A percentile compares a stretch with the other conserved stretches of the same genome.
Evolutionary conservation across 2,797 vertebrate genomes (phyloP).

Genomic region (Typhlichthys subterraneus): DNA sequence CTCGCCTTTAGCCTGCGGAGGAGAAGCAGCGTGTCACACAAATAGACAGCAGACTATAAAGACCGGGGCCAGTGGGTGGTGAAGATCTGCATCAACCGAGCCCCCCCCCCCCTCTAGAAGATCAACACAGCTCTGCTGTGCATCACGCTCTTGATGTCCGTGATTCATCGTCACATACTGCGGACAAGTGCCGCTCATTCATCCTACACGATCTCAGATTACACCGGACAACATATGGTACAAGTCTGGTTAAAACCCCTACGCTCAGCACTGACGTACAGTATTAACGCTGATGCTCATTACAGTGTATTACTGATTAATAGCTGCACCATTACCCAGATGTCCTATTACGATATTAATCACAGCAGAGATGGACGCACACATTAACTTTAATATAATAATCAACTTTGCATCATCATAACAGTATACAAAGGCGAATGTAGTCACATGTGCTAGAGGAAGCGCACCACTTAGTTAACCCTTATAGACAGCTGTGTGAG

Average conservation of each 20-base stretch:
- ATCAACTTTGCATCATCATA: slow-evolving; percentile 22
- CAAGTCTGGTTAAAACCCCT: slow-evolving; percentile 1
- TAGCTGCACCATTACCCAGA: slow-evolving; percentile 11
- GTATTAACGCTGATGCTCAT: slow-evolving; percentile 8
- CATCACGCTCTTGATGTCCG: slow-evolving; percentile 3
- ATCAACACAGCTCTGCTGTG: slow-evolving; percentile 2
- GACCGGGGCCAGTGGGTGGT: not conserved
- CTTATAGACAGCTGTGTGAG: slow-evolving; percentile 18
- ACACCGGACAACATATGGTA: not conserved
- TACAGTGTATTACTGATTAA: slow-evolving; percentile 23
- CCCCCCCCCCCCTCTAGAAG: not conserved
- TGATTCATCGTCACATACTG: slow-evolving; percentile 17
- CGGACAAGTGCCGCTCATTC: slow-evolving; percentile 20
- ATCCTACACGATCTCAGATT: slow-evolving; percentile 20
- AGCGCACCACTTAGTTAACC: not conserved
- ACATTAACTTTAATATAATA: not conserved
- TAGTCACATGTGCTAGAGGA: slow-evolving; percentile 14
- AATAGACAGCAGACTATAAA: not conserved
- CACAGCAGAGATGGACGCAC: slow-evolving; percentile 12
- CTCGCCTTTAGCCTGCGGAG: slow-evolving; percentile 73
- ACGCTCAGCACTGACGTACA: not conserved
- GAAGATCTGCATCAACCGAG: slow-evolving; percentile 1
- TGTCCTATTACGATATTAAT: slow-evolving; percentile 16
- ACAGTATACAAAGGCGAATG: slow-evolving; percentile 12
- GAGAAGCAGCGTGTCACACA: slow-evolving; percentile 28